Conservation (phyloP, 2,888 invertebrate genomes). For the Morinoia aosen region DNA sequence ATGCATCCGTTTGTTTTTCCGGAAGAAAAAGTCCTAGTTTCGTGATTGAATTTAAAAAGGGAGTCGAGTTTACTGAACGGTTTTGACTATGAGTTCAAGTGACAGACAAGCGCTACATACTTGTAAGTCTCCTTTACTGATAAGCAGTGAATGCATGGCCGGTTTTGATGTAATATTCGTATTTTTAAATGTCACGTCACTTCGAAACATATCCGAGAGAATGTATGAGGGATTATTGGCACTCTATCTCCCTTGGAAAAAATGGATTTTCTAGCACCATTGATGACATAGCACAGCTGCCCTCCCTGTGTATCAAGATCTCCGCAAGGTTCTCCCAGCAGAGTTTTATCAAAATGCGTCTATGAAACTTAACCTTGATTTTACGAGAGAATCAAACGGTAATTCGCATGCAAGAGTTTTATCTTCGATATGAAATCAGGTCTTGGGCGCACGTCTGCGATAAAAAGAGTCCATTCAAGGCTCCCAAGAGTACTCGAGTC, state of each 20-base stretch:
- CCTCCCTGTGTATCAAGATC: neutral
- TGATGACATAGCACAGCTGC: neutral
- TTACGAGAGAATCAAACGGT: constrained; percentile 47
- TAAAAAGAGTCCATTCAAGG: neutral
- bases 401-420: constrained; percentile 36
- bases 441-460: constrained; percentile 14
- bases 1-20: neutral
- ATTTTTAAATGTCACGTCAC: no score
- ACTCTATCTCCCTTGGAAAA: neutral
- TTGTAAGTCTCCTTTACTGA: neutral
- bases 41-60: neutral
- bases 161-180: neutral
- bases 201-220: neutral
- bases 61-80: neutral
- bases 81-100: neutral
- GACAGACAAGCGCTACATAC: neutral
- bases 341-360: constrained; percentile 29
- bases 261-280: neutral
- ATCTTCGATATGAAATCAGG: constrained; percentile 50
- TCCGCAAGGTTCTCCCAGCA: neutral
- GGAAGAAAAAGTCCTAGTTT: neutral
- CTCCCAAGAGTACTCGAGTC: constrained; percentile 15
- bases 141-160: neutral
- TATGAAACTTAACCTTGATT: constrained; percentile 47
- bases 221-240: neutral